Conservation (phyloP, 2,797 vertebrate species). For the Orientallactaga sibirica region DNA sequence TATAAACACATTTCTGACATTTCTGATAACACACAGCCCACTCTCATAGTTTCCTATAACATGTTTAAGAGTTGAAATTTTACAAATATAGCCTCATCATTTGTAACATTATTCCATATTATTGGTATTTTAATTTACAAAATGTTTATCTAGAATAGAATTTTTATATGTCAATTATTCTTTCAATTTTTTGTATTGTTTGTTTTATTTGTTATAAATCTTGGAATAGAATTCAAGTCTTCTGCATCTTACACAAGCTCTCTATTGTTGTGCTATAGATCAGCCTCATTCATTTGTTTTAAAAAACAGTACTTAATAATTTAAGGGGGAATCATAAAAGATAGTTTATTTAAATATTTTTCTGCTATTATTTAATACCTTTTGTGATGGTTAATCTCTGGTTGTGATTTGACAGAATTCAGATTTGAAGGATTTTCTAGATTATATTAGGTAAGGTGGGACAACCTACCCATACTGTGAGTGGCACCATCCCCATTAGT, state of each 20-base stretch:
- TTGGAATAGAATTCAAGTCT: neutral
- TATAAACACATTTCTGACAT: neutral
- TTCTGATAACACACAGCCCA: neutral
- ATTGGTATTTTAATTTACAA: neutral
- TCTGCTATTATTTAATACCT: neutral
- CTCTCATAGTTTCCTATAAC: neutral
- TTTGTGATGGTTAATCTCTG: neutral
- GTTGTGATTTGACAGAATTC: too few relatives aligned
- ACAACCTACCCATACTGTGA: too few relatives aligned
- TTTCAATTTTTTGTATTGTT: neutral
- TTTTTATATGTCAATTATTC: neutral
- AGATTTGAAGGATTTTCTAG: too few relatives aligned
- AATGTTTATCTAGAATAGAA: conserved; percentile 18
- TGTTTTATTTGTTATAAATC: too few relatives aligned
- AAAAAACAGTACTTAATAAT: neutral
- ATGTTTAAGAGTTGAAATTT: neutral
- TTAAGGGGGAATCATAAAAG: neutral
- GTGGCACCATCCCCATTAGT: too few relatives aligned
- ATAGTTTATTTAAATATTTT: neutral
- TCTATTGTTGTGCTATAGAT: neutral
- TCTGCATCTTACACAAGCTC: neutral
- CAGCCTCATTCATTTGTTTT: neutral
- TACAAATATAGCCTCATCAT: neutral
- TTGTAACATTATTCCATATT: neutral
- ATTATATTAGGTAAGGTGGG: too few relatives aligned